Conservation (phyloP, 2,113 vertebrate species). For the Megaleporinus macrocephalus region DNA sequence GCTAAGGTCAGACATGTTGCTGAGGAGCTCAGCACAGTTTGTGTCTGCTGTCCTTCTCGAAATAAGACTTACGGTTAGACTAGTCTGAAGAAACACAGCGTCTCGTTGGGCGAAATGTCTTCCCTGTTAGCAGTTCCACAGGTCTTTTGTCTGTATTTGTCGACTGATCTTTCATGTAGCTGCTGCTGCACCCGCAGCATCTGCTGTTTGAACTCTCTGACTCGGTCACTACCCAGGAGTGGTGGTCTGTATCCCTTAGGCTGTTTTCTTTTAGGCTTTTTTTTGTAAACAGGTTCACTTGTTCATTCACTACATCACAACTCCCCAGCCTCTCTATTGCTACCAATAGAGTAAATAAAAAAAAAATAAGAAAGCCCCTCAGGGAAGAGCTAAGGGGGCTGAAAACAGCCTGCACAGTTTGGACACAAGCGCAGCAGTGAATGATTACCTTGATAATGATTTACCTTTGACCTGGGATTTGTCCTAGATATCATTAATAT, state of each 20-base stretch:
- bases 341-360: too few relatives aligned
- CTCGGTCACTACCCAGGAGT: slow-evolving; percentile 2
- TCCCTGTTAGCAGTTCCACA: background rate
- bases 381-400: background rate
- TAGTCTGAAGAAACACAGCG: background rate
- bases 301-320: background rate
- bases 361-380: too few relatives aligned
- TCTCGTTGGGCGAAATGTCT: background rate
- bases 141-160: background rate
- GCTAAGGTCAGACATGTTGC: background rate
- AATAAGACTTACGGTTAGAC: background rate
- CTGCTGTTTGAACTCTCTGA: slow-evolving; percentile 3
- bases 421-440: too few relatives aligned
- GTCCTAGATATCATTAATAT: background rate
- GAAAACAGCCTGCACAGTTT: background rate
- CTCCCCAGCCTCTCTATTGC: background rate
- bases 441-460: too few relatives aligned
- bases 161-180: background rate
- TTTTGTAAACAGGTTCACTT: background rate
- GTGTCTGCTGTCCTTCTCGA: background rate
- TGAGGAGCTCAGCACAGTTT: background rate
- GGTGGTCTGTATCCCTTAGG: background rate
- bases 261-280: too few relatives aligned
- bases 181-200: background rate
- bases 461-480: slow-evolving; percentile 23